phyloP scores from a whole-genome alignment of 2,888 invertebrate genomes.

The Diploptera punctata region DNA sequence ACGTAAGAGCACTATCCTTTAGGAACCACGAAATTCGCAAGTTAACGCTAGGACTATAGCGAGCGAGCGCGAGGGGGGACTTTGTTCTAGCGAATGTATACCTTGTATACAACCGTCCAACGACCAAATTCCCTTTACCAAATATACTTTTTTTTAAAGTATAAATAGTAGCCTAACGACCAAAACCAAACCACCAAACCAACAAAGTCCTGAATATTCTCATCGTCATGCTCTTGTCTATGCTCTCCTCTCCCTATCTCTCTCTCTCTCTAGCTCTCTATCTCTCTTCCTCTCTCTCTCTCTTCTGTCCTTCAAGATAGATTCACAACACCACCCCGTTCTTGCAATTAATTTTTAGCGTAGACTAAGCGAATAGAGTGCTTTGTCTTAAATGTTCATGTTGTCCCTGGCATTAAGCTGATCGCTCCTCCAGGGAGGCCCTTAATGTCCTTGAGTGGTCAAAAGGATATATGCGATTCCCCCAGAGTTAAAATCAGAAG shows the following conservation, averaged over 20 bases:
- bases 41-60: not conserved
- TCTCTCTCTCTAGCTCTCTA: not conserved
- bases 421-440: no score
- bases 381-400: no score
- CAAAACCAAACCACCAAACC: not conserved
- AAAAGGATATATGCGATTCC: no score
- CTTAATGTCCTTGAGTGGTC: no score
- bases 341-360: no score
- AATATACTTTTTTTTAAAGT: slow-evolving; percentile 20
- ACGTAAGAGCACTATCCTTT: not conserved
- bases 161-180: slow-evolving; percentile 29
- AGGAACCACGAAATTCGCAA: not conserved
- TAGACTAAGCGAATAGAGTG: no score
- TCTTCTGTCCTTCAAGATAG: not conserved
- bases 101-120: slow-evolving; percentile 1
- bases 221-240: no score
- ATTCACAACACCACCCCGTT: no score
- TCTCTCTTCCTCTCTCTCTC: not conserved
- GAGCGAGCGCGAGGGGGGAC: no score
- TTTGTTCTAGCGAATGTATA: slow-evolving; percentile 13
- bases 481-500: no score
- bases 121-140: not conserved
- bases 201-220: slow-evolving; percentile 23
- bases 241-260: no score
- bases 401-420: no score